phyloP scores from a whole-genome alignment of 2,888 invertebrate genomes.

The Tinea pellionella region DNA sequence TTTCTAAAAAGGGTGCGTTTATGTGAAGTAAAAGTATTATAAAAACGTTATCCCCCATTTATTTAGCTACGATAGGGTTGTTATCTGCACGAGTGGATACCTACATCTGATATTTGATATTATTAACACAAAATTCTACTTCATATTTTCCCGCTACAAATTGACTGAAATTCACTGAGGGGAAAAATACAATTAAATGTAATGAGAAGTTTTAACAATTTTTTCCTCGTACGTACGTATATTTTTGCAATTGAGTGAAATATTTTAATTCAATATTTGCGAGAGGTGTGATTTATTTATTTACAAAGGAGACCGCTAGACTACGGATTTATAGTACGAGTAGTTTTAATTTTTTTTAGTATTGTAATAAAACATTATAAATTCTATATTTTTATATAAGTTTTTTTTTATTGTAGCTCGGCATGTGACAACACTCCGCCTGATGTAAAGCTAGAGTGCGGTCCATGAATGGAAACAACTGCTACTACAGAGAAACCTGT shows the following conservation, averaged over 20 bases:
- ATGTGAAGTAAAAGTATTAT: background rate
- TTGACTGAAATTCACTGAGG: background rate
- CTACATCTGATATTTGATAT: background rate
- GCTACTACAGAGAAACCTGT: too few relatives aligned
- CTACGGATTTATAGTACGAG: too few relatives aligned
- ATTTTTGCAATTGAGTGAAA: background rate
- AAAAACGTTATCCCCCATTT: background rate
- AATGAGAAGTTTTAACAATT: background rate
- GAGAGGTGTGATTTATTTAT: too few relatives aligned
- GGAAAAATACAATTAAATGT: background rate
- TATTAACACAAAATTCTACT: background rate
- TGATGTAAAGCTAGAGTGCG: too few relatives aligned
- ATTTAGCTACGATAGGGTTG: background rate
- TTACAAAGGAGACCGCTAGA: too few relatives aligned
- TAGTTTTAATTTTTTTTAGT: too few relatives aligned
- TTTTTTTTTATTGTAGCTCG: too few relatives aligned
- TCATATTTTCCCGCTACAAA: background rate
- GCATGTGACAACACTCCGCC: too few relatives aligned
- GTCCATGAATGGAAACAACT: too few relatives aligned
- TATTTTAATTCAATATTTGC: background rate
- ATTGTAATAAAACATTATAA: too few relatives aligned
- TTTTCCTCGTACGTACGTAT: background rate
- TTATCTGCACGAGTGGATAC: background rate
- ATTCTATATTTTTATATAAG: too few relatives aligned
- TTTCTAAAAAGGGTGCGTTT: background rate